A percentile compares a stretch with the other conserved stretches of the same genome.
Conservation (phyloP, 2,888 invertebrate species). For the Iphiclides podalirius region DNA sequence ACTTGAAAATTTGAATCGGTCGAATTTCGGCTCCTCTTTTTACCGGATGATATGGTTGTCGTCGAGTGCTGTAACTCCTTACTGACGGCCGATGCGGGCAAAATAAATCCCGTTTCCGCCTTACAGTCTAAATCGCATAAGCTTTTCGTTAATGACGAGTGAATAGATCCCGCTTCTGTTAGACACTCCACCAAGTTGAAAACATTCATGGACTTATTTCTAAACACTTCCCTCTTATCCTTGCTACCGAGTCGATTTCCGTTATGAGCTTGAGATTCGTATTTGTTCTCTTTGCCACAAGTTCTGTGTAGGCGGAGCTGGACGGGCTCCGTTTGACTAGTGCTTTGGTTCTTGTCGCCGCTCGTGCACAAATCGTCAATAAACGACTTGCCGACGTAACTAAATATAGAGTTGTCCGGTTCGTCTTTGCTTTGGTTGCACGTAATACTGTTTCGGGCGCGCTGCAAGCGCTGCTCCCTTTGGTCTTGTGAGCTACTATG, state of each 20-base stretch:
- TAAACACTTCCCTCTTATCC: constrained; percentile 73
- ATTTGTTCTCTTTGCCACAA: constrained; percentile 66
- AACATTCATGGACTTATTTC: constrained; percentile 73
- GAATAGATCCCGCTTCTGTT: constrained; percentile 63
- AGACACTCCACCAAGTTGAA: constrained; percentile 72
- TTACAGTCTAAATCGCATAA: constrained; percentile 70
- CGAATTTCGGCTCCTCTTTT: constrained; percentile 73
- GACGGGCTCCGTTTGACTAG: constrained; percentile 42
- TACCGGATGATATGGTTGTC: constrained; percentile 71
- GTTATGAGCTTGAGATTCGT: constrained; percentile 46
- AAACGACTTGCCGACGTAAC: constrained; percentile 56
- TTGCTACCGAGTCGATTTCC: constrained; percentile 50
- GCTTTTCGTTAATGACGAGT: constrained; percentile 70
- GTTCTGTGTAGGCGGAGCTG: constrained; percentile 52
- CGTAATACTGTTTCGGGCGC: constrained; percentile 55
- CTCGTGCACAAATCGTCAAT: constrained; percentile 49
- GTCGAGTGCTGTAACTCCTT: constrained; percentile 68
- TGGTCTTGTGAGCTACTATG: constrained; percentile 44
- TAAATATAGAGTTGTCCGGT: constrained; percentile 54
- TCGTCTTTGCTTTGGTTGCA: constrained; percentile 51
- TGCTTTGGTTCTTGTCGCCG: constrained; percentile 42
- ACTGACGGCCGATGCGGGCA: constrained; percentile 54
- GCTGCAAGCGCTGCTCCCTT: constrained; percentile 54
- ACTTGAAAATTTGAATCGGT: constrained; percentile 73
- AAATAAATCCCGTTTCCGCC: constrained; percentile 58